These are phyloP conservation scores for Amaurobius ferox DNA, from an alignment of 2,888 invertebrate genomes.

Conservation along the genomic window DNA sequence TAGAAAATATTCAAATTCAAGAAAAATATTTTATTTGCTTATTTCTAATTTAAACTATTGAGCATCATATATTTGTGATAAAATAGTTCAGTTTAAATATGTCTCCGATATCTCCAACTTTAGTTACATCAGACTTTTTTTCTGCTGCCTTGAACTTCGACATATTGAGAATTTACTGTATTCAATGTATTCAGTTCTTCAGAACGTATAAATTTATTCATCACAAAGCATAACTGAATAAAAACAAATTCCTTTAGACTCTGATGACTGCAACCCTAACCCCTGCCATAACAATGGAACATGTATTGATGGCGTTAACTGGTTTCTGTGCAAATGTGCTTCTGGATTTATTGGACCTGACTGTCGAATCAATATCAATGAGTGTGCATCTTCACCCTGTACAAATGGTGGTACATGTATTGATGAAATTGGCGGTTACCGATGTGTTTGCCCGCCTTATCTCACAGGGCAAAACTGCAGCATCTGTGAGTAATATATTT, in stretches of 20 bases:
- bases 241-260: slow-evolving; percentile 79
- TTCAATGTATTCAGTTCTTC: too few species aligned
- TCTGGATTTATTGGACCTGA: slow-evolving; percentile 86
- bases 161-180: too few species aligned
- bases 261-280: slow-evolving; percentile 84
- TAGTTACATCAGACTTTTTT: too few species aligned
- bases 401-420: slow-evolving; percentile 87
- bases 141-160: too few species aligned
- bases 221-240: too few species aligned
- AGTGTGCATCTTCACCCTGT: slow-evolving; percentile 88
- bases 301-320: slow-evolving; percentile 90
- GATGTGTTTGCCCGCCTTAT: slow-evolving; percentile 85
- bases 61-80: too few species aligned
- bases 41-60: too few species aligned
- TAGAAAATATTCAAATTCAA: too few species aligned
- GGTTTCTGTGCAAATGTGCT: slow-evolving; percentile 92
- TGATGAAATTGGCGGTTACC: slow-evolving; percentile 82
- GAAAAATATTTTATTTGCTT: too few species aligned
- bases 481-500: slow-evolving; percentile 40
- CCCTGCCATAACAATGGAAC: slow-evolving; percentile 93
- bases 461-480: slow-evolving; percentile 85
- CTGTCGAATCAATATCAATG: slow-evolving; percentile 86
- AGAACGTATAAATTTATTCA: too few species aligned
- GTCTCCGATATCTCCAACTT: too few species aligned
- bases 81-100: too few species aligned